These are phyloP conservation scores for Sebastes fasciatus DNA, from an alignment of 2,113 vertebrate species.

Conservation along the genomic window DNA sequence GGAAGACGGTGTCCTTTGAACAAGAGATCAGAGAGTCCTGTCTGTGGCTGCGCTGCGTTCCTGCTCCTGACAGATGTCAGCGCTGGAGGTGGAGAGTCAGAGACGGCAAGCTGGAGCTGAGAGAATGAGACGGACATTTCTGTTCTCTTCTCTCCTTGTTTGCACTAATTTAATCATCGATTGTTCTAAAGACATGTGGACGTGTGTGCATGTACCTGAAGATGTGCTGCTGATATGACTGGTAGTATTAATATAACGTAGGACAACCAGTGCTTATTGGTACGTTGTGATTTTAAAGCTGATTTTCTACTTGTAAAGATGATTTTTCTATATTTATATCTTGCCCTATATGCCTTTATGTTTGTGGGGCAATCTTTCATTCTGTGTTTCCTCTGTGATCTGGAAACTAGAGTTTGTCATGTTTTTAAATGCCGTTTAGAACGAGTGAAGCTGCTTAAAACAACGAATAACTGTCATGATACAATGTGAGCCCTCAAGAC, in stretches of 20 bases:
- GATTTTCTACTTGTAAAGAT: conserved; percentile 18
- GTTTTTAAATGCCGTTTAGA: background rate
- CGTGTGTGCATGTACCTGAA: background rate
- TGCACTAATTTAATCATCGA: conserved; percentile 12
- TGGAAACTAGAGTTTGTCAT: background rate
- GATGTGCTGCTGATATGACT: background rate
- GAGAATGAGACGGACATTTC: conserved; percentile 52
- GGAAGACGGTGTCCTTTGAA: conserved; percentile 86
- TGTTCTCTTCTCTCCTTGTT: conserved; percentile 4
- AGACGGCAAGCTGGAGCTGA: conserved; percentile 87
- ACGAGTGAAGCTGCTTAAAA: background rate
- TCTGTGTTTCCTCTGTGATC: background rate
- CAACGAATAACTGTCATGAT: background rate
- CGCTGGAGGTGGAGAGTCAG: conserved; percentile 92
- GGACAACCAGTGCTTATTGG: background rate
- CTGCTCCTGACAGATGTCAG: conserved; percentile 87
- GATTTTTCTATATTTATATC: background rate
- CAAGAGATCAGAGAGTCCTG: conserved; percentile 88
- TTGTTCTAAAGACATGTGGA: background rate
- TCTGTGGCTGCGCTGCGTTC: conserved; percentile 90
- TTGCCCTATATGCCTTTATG: background rate
- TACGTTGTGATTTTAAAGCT: background rate
- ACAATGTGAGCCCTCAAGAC: background rate
- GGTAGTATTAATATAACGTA: background rate
- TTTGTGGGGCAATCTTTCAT: background rate